A percentile compares a stretch with the other conserved stretches of the same genome.
phyloP scores from a whole-genome alignment of 92 coral and sea anemone genomes.

The Porites lobata region DNA sequence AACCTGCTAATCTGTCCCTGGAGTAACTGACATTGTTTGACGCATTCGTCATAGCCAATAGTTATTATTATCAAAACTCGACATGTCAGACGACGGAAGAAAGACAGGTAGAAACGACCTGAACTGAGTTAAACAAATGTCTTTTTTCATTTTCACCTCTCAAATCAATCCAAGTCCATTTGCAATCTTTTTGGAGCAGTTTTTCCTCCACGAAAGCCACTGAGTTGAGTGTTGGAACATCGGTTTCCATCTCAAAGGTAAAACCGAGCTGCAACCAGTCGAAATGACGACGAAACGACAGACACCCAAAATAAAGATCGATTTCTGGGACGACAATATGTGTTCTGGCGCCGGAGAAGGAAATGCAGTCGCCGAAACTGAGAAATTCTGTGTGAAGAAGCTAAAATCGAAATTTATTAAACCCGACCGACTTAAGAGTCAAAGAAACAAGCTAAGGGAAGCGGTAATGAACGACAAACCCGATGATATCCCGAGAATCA shows the following conservation, averaged over 20 bases:
- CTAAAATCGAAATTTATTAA: constrained; percentile 19
- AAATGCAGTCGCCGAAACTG: not conserved
- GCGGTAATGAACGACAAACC: constrained; percentile 31
- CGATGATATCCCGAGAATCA: constrained; percentile 34
- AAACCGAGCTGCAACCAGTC: not conserved
- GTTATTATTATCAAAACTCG: constrained; percentile 5
- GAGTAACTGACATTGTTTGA: constrained; percentile 42
- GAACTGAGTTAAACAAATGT: constrained; percentile 13
- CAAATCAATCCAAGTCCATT: not conserved
- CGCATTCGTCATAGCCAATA: not conserved
- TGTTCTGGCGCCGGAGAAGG: not conserved
- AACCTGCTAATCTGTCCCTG: constrained; percentile 35
- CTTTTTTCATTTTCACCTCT: not conserved
- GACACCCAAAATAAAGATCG: constrained; percentile 42
- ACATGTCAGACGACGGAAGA: not conserved
- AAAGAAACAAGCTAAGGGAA: constrained; percentile 13
- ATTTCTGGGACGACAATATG: constrained; percentile 25
- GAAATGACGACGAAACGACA: constrained; percentile 30
- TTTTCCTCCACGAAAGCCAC: not conserved
- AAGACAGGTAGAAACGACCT: not conserved
- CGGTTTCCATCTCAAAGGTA: not conserved
- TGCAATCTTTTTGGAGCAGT: not conserved
- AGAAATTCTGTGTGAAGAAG: constrained; percentile 14
- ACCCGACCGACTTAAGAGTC: constrained; percentile 3
- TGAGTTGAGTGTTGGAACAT: not conserved